Conservation (phyloP, 2,888 invertebrate species). For the Agelastica alni region DNA sequence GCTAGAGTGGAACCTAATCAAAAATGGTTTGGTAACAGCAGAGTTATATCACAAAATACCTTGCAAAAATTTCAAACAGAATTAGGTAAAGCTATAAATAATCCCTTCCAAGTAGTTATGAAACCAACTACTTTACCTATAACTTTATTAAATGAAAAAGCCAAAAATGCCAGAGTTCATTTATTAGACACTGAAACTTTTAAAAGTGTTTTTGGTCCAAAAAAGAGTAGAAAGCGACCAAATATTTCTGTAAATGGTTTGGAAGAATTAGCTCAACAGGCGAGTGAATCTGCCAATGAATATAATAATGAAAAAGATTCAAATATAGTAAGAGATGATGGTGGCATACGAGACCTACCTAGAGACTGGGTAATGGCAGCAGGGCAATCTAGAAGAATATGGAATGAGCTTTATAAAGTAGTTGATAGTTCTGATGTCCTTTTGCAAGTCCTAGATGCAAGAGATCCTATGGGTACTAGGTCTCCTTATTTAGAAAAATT, state of each 20-base stretch:
- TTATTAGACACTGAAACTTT: slow-evolving; percentile 94
- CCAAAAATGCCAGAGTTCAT: slow-evolving; percentile 89
- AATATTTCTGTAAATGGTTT: slow-evolving; percentile 77
- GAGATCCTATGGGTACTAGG: slow-evolving; percentile 96
- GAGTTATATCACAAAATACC: slow-evolving; percentile 91
- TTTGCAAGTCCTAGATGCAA: slow-evolving; percentile 93
- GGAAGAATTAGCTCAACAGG: slow-evolving; percentile 74
- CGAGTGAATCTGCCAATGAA: slow-evolving; percentile 70
- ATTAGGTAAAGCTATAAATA: slow-evolving; percentile 89
- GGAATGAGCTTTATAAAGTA: slow-evolving; percentile 99
- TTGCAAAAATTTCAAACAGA: slow-evolving; percentile 91
- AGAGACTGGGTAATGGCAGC: slow-evolving; percentile 95
- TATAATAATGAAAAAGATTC: slow-evolving; percentile 84
- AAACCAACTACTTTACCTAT: slow-evolving; percentile 93
- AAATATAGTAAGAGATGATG: slow-evolving; percentile 81
- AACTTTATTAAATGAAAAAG: slow-evolving; percentile 89
- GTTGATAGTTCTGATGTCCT: slow-evolving; percentile 98
- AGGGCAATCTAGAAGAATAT: slow-evolving; percentile 95
- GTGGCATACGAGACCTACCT: slow-evolving; percentile 76
- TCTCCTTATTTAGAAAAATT: slow-evolving; percentile 92
- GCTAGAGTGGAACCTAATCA: slow-evolving; percentile 97
- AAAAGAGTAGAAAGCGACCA: slow-evolving; percentile 89
- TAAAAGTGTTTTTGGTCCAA: slow-evolving; percentile 93
- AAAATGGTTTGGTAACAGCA: slow-evolving; percentile 98
- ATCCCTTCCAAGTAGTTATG: slow-evolving; percentile 98